phyloP scores from a whole-genome alignment of 37 sponge, comb jelly and placozoan species.

The Corticium candelabrum region DNA sequence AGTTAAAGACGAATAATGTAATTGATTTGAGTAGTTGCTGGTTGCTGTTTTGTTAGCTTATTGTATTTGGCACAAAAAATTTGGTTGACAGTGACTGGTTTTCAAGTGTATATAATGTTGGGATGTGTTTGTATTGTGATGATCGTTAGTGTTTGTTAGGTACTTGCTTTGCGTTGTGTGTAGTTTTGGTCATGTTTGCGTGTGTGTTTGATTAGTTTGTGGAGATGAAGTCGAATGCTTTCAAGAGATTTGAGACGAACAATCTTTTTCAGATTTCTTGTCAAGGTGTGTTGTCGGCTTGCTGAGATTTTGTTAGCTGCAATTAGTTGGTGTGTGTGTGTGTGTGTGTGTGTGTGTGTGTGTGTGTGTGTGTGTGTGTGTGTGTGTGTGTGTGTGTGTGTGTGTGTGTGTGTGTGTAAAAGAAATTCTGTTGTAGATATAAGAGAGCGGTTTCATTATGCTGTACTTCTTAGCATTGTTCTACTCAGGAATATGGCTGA shows the following conservation, averaged over 20 bases:
- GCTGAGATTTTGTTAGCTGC: too few relatives aligned
- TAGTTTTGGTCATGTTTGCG: not conserved
- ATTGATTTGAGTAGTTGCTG: not conserved
- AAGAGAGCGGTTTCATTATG: slow-evolving; percentile 64
- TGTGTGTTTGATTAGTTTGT: slow-evolving; percentile 48
- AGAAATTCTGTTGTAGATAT: slow-evolving; percentile 37
- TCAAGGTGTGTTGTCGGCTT: not conserved
- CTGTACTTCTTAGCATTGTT: slow-evolving; percentile 22
- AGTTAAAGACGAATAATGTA: not conserved
- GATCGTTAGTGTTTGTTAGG: too few relatives aligned
- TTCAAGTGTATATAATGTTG: too few relatives aligned
- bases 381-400: not conserved
- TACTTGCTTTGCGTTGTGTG: not conserved
- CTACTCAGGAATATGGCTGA: slow-evolving; percentile 59
- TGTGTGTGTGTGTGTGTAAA: not conserved
- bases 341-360: not conserved
- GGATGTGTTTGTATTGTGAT: too few relatives aligned
- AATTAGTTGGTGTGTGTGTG: not conserved
- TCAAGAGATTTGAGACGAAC: slow-evolving; percentile 82
- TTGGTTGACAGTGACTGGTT: too few relatives aligned
- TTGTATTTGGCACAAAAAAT: too few relatives aligned
- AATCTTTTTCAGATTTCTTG: slow-evolving; percentile 91
- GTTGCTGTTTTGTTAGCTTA: too few relatives aligned
- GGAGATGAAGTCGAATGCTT: slow-evolving; percentile 90
- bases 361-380: not conserved